Percentiles rank a stretch among this genome's conserved stretches.
Conservation (phyloP, 2,797 vertebrate genomes). For the Sebastiscus tertius region DNA sequence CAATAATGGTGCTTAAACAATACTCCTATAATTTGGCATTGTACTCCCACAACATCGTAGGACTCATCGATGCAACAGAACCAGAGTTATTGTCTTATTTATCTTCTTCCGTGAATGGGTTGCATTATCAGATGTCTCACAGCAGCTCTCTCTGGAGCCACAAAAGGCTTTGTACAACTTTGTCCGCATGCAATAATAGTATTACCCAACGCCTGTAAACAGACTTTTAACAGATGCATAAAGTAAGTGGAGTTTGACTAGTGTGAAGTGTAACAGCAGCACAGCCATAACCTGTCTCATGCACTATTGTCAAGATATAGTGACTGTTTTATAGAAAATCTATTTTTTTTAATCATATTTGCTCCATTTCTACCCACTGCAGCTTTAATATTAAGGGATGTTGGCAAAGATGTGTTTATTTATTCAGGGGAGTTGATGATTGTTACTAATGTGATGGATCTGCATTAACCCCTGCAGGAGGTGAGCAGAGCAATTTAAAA, state of each 20-base stretch:
- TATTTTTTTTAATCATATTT: no score
- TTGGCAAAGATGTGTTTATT: background rate
- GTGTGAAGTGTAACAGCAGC: accelerated
- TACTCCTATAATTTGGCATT: background rate
- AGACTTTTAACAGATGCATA: background rate
- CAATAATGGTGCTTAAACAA: background rate
- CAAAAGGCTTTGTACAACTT: background rate
- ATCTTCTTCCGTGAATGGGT: background rate
- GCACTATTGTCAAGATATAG: no score
- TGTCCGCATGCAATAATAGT: no score
- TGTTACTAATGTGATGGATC: background rate
- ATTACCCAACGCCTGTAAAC: background rate
- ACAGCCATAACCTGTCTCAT: no score
- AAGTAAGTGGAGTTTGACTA: background rate
- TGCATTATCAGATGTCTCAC: background rate
- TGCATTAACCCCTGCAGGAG: background rate
- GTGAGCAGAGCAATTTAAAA: background rate
- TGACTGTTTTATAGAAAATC: no score
- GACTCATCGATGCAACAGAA: background rate
- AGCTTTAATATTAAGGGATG: background rate
- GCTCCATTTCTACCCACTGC: no score
- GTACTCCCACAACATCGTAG: background rate
- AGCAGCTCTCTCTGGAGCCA: background rate
- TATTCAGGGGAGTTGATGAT: background rate
- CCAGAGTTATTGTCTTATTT: background rate